Evolutionary conservation across 1,140 invertebrate species (phyloP).

Genomic region (Cyphomyrmex costatus): DNA sequence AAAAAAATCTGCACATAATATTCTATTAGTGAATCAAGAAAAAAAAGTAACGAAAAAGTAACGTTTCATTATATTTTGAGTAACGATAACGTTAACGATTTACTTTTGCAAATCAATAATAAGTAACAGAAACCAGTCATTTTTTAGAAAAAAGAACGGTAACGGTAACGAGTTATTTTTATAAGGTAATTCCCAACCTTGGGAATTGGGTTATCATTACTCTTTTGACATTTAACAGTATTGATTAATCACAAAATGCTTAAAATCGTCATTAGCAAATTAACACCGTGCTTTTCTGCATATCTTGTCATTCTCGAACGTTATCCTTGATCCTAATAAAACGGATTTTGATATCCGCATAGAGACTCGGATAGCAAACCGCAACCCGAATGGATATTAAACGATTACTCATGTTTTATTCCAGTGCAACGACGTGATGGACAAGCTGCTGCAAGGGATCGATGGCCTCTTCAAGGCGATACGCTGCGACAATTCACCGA

Average conservation of each 20-base stretch:
- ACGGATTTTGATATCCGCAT: constrained; percentile 1
- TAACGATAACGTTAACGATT: too few species aligned
- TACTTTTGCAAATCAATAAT: too few species aligned
- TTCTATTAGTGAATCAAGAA: too few species aligned
- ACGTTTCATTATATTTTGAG: too few species aligned
- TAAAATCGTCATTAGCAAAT: neutral
- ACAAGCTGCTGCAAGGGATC: constrained; percentile 87
- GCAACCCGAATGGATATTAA: neutral
- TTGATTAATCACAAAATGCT: neutral
- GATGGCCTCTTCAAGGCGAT: constrained; percentile 88
- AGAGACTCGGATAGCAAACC: neutral
- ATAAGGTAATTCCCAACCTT: too few species aligned
- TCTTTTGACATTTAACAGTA: neutral
- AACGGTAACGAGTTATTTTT: too few species aligned
- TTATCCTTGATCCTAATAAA: constrained; percentile 23
- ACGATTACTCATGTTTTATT: constrained; percentile 49
- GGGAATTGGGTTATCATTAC: too few species aligned
- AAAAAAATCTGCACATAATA: too few species aligned
- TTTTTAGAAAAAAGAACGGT: too few species aligned
- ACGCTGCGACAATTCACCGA: constrained; percentile 90
- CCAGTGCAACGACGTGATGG: constrained; percentile 85
- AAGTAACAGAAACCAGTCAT: too few species aligned
- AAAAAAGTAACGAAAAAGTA: too few species aligned
- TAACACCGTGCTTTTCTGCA: neutral
- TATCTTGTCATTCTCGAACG: neutral